Conservation (phyloP, 2,113 vertebrate genomes). For the Mirza zaza region DNA sequence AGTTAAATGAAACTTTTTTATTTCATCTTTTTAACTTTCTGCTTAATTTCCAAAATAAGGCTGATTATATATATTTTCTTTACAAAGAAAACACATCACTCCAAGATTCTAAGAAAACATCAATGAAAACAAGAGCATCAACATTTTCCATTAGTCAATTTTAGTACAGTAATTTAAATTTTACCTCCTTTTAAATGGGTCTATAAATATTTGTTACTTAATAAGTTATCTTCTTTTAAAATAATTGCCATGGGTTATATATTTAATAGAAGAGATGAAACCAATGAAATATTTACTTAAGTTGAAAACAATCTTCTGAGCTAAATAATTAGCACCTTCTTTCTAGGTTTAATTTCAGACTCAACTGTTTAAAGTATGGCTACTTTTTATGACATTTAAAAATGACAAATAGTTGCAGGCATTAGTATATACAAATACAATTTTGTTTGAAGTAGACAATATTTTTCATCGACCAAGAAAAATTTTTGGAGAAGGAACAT, state of each 20-base stretch:
- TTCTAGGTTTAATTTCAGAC: background rate
- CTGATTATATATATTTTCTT: background rate
- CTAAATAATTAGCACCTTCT: background rate
- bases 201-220: background rate
- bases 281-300: background rate
- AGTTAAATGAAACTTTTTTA: background rate
- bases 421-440: background rate
- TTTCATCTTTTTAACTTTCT: background rate
- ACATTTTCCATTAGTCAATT: background rate
- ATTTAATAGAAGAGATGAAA: background rate
- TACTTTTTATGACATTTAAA: background rate
- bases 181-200: constrained; percentile 9
- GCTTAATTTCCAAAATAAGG: background rate
- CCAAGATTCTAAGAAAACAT: background rate
- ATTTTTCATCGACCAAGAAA: background rate
- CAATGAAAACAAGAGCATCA: background rate
- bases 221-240: constrained; percentile 23
- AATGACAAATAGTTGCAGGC: background rate
- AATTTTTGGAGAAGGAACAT: background rate
- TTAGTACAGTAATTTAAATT: constrained; percentile 43
- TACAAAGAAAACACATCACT: background rate
- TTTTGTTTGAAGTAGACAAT: background rate
- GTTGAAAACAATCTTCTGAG: background rate
- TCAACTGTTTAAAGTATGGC: background rate
- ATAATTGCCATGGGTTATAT: background rate